Evolutionary conservation across 2,797 vertebrate genomes (phyloP).

Genomic region (Sylvilagus floridanus): DNA sequence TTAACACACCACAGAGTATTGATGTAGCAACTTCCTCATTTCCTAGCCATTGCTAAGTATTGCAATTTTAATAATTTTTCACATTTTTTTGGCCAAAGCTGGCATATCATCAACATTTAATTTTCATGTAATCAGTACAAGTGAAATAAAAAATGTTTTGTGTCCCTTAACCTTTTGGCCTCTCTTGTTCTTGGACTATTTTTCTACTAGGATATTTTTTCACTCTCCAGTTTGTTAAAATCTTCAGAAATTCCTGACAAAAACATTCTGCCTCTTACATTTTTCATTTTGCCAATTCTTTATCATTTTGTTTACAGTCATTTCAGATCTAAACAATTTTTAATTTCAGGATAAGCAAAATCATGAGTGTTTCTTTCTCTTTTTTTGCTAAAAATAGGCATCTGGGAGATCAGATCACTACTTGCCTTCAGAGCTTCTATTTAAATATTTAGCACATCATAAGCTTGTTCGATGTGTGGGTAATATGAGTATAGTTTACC

Average conservation of each 20-base stretch:
- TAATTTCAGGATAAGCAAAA: conserved; percentile 43
- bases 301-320: conserved; percentile 7
- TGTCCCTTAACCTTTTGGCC: background rate
- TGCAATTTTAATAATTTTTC: conserved; percentile 53
- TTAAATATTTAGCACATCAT: conserved; percentile 35
- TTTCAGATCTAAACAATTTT: conserved; percentile 51
- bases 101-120: conserved; percentile 18
- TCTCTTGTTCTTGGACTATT: background rate
- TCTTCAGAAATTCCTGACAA: background rate
- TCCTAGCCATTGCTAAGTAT: background rate
- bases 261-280: conserved; percentile 35
- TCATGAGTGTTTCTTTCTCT: background rate
- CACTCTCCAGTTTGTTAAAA: conserved; percentile 13
- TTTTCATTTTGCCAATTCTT: conserved; percentile 26
- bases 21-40: conserved; percentile 5
- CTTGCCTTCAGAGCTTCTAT: conserved; percentile 33
- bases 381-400: conserved; percentile 5
- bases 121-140: conserved; percentile 23
- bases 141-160: background rate
- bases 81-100: conserved; percentile 16
- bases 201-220: conserved; percentile 23
- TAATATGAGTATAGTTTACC: conserved; percentile 28
- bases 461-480: background rate
- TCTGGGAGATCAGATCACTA: conserved; percentile 27
- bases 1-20: background rate